Percentiles rank a stretch among this genome's conserved stretches.
Conservation (phyloP, 2,797 vertebrate genomes). For the Choloepus didactylus region DNA sequence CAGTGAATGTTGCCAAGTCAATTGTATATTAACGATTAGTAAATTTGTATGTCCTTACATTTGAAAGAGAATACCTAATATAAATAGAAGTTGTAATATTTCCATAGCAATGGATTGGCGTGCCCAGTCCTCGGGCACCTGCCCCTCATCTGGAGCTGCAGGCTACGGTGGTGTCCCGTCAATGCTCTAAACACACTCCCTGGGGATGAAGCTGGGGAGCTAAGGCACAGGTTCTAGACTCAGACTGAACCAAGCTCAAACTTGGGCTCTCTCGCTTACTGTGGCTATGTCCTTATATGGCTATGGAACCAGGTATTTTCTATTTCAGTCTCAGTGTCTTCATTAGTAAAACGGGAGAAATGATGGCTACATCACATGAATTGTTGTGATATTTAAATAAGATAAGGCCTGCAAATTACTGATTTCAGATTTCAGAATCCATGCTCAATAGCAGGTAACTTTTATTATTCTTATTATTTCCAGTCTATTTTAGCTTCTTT, state of each 20-base stretch:
- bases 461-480: neutral
- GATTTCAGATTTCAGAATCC: neutral
- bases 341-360: neutral
- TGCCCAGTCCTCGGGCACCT: too few species aligned
- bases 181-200: neutral
- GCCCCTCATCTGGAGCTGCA: fast-evolving
- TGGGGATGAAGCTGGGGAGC: neutral
- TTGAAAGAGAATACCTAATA: neutral
- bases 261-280: neutral
- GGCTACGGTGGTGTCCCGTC: fast-evolving
- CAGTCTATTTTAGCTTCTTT: neutral
- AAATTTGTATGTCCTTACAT: neutral
- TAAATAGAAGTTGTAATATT: neutral
- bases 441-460: neutral
- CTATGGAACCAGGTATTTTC: neutral
- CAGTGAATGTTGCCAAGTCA: neutral
- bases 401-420: neutral
- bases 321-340: neutral
- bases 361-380: neutral
- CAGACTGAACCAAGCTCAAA: neutral
- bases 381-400: neutral
- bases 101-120: neutral
- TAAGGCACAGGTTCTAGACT: neutral
- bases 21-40: neutral
- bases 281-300: too few species aligned